Evolutionary conservation across 2,113 vertebrate genomes (phyloP), one percentile per base, ranked within the genome.

Genomic region (Mormoops blainvillei): DNA sequence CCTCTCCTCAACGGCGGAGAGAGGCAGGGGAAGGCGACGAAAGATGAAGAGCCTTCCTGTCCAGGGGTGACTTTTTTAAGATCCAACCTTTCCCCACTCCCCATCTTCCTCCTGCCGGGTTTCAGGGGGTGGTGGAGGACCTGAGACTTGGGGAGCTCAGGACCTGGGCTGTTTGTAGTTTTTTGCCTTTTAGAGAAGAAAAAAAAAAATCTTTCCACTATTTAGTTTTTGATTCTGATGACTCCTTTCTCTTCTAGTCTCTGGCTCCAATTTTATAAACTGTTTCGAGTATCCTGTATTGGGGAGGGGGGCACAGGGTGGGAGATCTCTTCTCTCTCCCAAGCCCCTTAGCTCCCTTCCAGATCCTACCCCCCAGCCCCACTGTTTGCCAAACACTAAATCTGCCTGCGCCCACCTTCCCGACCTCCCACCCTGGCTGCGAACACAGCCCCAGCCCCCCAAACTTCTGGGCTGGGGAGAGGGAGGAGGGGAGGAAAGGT

Each of bases 161-260:
- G 96, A 95, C 80, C 94, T 95, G 88, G 95, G 97, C 68, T 89
- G 84, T 97, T 97, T 97, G 90, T 98, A 97, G 94, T 96, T 96
- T 97, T 98, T 96, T 97, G 98, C 94, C 96, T 98, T 97, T 97
- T 97, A 95, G 94, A 98, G 76, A 97, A 94, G 87, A 96, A 93
- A 86, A 94, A 88, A 86, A 94, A 87, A 95, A 97, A 96, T 96
- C 93, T 98, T 97, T 97, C 94, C 96, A 94, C 48, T 63, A 76
- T 94, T 97, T 96, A 92, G 95, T 93, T 97, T 98, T 97, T 96
- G 96, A 95, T 97, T 97, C 91, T 68, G 86, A 97, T 73, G 88
- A 94, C 52, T 83, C 61, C 36, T 97, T 73, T 95, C 86, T 96
- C 86, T 94, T 95, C 54, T 67, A 63, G 81, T 65, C 48, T 94